Evolutionary conservation across 2,113 vertebrate species (phyloP).

Genomic region (Sorex fumeus): DNA sequence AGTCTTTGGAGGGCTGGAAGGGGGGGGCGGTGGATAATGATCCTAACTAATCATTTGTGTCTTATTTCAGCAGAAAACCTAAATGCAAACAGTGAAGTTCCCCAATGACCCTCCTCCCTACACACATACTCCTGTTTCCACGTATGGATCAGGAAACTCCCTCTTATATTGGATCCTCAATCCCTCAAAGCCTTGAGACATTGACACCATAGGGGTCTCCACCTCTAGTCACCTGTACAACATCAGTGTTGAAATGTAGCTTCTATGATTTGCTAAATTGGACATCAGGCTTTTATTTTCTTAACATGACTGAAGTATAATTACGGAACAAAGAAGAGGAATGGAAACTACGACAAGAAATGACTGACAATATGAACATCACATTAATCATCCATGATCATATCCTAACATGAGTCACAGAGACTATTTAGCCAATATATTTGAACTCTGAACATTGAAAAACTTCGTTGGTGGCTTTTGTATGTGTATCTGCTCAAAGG

Average conservation of each 20-base stretch:
- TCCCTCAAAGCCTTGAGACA: background rate
- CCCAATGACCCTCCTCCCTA: background rate
- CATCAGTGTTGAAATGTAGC: background rate
- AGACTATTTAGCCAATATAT: background rate
- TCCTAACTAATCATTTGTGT: background rate
- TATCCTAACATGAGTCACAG: background rate
- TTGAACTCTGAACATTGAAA: slow-evolving; percentile 10
- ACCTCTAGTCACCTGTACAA: background rate
- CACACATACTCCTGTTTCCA: background rate
- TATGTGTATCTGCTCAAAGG: slow-evolving; percentile 72
- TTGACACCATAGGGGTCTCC: accelerated
- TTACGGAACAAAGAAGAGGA: background rate
- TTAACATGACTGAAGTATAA: background rate
- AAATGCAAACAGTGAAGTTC: slow-evolving; percentile 6
- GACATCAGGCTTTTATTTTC: background rate
- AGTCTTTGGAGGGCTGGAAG: background rate
- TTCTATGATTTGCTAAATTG: slow-evolving; percentile 1
- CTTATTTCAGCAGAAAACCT: background rate
- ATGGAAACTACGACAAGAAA: background rate
- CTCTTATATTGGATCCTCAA: background rate
- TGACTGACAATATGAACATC: background rate
- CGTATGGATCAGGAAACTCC: background rate
- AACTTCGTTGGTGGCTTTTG: slow-evolving; percentile 61
- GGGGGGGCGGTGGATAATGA: background rate
- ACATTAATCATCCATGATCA: background rate